Conservation (phyloP, 2,113 vertebrate genomes). For the Apodemus sylvaticus region DNA sequence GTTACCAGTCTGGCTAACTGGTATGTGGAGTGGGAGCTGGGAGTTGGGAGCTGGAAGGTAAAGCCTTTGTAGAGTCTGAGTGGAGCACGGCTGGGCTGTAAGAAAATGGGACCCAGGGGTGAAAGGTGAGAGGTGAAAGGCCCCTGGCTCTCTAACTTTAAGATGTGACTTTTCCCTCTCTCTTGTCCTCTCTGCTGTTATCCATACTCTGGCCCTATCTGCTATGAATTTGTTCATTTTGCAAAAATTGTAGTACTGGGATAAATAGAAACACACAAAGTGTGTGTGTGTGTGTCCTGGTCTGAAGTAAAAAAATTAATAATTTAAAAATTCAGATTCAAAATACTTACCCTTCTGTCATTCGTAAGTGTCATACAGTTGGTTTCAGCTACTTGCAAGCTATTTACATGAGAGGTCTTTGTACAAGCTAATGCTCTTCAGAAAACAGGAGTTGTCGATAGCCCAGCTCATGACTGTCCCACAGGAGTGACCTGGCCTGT, state of each 20-base stretch:
- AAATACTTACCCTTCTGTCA: neutral
- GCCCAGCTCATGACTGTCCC: neutral
- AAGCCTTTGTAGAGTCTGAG: neutral
- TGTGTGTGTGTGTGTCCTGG: neutral
- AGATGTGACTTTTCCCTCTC: neutral
- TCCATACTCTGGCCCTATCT: too few relatives aligned
- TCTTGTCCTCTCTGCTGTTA: neutral
- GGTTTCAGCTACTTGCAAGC: neutral
- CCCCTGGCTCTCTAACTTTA: neutral
- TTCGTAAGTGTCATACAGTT: neutral
- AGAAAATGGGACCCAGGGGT: neutral
- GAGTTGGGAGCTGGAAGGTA: too few relatives aligned
- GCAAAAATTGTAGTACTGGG: neutral
- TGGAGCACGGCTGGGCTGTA: too few relatives aligned
- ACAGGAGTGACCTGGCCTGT: neutral
- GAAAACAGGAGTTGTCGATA: neutral
- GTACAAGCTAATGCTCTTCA: neutral
- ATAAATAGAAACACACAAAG: constrained; percentile 18
- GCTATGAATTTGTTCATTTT: neutral
- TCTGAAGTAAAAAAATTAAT: neutral
- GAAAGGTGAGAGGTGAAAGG: neutral
- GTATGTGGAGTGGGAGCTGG: rapidly evolving
- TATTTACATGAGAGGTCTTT: neutral
- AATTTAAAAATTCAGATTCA: neutral
- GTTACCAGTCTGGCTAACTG: rapidly evolving